phyloP scores from a whole-genome alignment of 2,888 invertebrate species.

The Ferrisia virgata region DNA sequence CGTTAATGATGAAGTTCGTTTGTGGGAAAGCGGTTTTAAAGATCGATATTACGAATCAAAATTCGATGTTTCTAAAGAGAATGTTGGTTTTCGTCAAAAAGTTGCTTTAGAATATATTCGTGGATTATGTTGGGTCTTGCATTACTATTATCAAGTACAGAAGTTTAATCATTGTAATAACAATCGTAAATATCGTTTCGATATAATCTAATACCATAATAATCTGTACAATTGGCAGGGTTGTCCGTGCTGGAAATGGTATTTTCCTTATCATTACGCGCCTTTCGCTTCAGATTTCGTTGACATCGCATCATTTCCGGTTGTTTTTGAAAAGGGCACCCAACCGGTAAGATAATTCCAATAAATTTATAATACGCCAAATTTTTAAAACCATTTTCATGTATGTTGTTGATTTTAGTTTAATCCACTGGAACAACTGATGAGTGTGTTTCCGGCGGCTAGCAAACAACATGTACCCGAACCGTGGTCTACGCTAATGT shows the following conservation, averaged over 20 bases:
- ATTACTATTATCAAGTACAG: conserved; percentile 88
- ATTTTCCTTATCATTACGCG: conserved; percentile 99
- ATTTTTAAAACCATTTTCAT: neutral
- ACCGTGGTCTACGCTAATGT: conserved; percentile 93
- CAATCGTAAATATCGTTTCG: no score
- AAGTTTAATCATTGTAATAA: neutral
- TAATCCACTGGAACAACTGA: conserved; percentile 94
- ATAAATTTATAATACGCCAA: neutral
- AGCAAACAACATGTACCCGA: conserved; percentile 89
- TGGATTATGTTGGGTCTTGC: conserved; percentile 96
- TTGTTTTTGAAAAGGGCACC: conserved; percentile 83
- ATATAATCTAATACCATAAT: neutral
- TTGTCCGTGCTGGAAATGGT: conserved; percentile 99
- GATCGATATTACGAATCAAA: conserved; percentile 96
- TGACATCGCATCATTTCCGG: conserved; percentile 79
- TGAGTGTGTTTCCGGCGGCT: conserved; percentile 99
- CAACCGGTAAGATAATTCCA: conserved; percentile 68
- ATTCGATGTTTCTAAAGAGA: conserved; percentile 74
- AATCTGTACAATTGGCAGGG: conserved; percentile 53
- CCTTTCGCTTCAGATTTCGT: conserved; percentile 99
- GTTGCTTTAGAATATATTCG: conserved; percentile 93
- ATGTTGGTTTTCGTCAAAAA: conserved; percentile 80
- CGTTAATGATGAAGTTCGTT: conserved; percentile 80
- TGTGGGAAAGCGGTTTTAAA: conserved; percentile 97
- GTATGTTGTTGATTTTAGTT: conserved; percentile 62